Evolutionary conservation across 2,797 vertebrate genomes (phyloP), one percentile per base, ranked within the genome.

Genomic region (Tachyglossus aculeatus): DNA sequence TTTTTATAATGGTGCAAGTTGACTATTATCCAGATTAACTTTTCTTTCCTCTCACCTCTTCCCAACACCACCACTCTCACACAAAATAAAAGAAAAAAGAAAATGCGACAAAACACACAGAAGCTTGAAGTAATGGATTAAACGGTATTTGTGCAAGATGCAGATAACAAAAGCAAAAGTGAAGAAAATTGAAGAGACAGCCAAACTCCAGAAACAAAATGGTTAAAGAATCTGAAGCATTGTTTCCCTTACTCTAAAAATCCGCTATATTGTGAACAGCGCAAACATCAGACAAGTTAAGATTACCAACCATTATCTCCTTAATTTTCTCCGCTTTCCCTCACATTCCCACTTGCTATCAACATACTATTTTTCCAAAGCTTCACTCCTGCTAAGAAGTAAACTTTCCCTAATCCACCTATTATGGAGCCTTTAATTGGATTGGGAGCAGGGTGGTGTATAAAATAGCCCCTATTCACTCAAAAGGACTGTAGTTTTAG

Each of bases 341-440:
- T 94, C 94, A 93, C 93, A 92, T 93, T 94, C 92, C 91, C 92
- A 88, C 93, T 95, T 94, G 93, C 90, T 92, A 94, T 92, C 92
- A 92, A 93, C 92, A 84, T 90, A 93, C 90, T 88, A 92, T 93
- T 94, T 94, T 85, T 88, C 91, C 92, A 91, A 91, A 91, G 91
- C 93, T 92, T 92, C 88, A 89, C 93, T 93, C 94, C 93, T 93
- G 88, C 90, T 89, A 92, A 92, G 94, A 93, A 96, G 95, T 96
- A 95, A 96, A 98, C 96, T 96, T 95, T 95, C 92, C 93, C 94
- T 99, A 99, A 99, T 99, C 98, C 96, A 74, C 84, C 95, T 95
- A 96, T 98, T 99, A 97, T 99, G 91, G 94, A 90, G 89, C 87
- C 94, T 92, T 96, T 98, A 98, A 98, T 96, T 96, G 95, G 94